Conservation (phyloP, 2,113 vertebrate genomes). For the Petroica traversi region DNA sequence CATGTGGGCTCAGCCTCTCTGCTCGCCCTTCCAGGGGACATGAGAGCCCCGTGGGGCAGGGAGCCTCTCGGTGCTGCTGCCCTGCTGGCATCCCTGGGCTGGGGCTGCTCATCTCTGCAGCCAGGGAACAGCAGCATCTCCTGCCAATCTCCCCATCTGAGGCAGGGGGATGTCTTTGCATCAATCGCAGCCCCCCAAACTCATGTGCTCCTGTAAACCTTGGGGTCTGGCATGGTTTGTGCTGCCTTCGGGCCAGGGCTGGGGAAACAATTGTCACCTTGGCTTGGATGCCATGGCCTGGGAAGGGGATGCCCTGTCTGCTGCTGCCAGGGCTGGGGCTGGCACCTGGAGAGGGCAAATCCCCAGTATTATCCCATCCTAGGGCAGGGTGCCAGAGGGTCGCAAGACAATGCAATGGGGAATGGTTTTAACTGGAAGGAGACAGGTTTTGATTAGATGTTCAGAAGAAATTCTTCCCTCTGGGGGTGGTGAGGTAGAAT, state of each 20-base stretch:
- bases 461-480: neutral
- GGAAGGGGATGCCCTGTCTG: neutral
- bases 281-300: accelerated
- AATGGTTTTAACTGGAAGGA: neutral
- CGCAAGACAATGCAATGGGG: neutral
- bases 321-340: neutral
- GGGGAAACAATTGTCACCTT: neutral
- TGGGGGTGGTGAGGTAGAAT: neutral
- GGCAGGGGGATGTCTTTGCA: neutral
- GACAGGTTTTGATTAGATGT: neutral
- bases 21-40: neutral
- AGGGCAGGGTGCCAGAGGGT: neutral
- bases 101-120: neutral
- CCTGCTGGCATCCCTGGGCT: accelerated
- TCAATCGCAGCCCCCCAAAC: neutral
- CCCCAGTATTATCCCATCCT: neutral
- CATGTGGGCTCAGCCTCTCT: neutral
- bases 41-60: neutral
- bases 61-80: accelerated
- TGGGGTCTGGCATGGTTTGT: accelerated
- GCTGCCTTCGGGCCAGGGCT: accelerated
- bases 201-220: accelerated
- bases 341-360: neutral
- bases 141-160: accelerated
- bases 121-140: neutral